phyloP scores from a whole-genome alignment of 2,888 invertebrate genomes.

The Drosophila prolongata region DNA sequence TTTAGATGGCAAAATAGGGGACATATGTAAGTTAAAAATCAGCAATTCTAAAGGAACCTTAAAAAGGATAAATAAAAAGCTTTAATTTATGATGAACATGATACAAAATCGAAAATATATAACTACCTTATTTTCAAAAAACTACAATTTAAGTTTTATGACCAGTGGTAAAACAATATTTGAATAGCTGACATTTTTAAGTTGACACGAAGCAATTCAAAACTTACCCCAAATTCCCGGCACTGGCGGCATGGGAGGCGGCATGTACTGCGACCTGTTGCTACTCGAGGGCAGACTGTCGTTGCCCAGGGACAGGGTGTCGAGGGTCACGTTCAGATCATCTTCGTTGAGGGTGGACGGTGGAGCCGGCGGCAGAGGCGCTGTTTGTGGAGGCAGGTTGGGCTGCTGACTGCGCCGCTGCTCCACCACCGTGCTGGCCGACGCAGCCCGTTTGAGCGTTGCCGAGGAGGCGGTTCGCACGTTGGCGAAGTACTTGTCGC shows the following conservation, averaged over 20 bases:
- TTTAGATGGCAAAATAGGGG: too few species aligned
- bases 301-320: conserved; percentile 81
- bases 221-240: conserved; percentile 80
- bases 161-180: too few species aligned
- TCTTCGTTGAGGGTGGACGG: conserved; percentile 54
- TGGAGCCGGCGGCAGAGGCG: conserved; percentile 17
- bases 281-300: conserved; percentile 83
- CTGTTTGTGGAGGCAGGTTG: neutral
- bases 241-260: conserved; percentile 83
- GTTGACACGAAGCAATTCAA: too few species aligned
- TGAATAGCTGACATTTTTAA: too few species aligned
- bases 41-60: too few species aligned
- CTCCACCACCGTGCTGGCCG: conserved; percentile 55
- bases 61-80: too few species aligned
- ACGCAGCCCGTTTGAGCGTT: conserved; percentile 65
- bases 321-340: conserved; percentile 78
- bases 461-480: conserved; percentile 60
- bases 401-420: conserved; percentile 45
- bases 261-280: conserved; percentile 83
- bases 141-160: too few species aligned
- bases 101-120: too few species aligned
- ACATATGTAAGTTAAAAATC: too few species aligned
- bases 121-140: too few species aligned
- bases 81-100: too few species aligned
- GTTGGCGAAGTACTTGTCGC: conserved; percentile 61